Evolutionary conservation across 1,140 invertebrate species (phyloP), one percentile per base, ranked within the genome.

Genomic region (Dendrolimus kikuchii): DNA sequence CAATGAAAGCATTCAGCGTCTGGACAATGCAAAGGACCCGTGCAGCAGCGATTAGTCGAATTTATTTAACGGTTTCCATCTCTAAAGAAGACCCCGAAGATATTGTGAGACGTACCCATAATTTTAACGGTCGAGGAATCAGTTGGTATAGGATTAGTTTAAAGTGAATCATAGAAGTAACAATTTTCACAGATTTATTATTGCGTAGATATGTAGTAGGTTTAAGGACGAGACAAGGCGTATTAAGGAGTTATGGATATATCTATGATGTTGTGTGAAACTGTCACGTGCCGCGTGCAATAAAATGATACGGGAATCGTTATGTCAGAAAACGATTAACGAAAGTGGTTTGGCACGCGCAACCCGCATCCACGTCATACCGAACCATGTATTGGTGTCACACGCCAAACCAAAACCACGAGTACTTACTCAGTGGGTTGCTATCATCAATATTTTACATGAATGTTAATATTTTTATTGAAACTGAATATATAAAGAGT

Each of bases 1-100:
- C 81, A 84, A 81, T 84, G 75, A 81, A 76, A 67, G 75, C 66
- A 81, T 84, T 81, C 68, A 80, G 66, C 67, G 77, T 74, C 68
- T 74, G 78, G 74, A 84, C 71, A 81, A 81, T 75, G 64, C 70
- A 64, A 66, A 61, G 60, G 69, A 59, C 63, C 70, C 49, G 64
- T 62, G 53, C 58, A 66, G 62, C 58, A 53, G 58, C 75, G 74
- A 80, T 80, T 80, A 80, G 71, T 60, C 51, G 74, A 71, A 81
- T 84, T 80, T 81, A 81, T 78, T 73, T 79, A 81, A 84, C 74
- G 77, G 71, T 66, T 64, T 47, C 59, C 59, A 71, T 74, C 68
- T 60, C 49, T 51, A 61, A 68, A 58, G 62, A 64, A 66, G 63
- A 68, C 56, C 55, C 62, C 58, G 56, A 57, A 53, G 57, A 66